Percentiles rank a stretch among this genome's conserved stretches.
phyloP scores from a whole-genome alignment of 2,888 invertebrate genomes.

The Galerucella nymphaeae region DNA sequence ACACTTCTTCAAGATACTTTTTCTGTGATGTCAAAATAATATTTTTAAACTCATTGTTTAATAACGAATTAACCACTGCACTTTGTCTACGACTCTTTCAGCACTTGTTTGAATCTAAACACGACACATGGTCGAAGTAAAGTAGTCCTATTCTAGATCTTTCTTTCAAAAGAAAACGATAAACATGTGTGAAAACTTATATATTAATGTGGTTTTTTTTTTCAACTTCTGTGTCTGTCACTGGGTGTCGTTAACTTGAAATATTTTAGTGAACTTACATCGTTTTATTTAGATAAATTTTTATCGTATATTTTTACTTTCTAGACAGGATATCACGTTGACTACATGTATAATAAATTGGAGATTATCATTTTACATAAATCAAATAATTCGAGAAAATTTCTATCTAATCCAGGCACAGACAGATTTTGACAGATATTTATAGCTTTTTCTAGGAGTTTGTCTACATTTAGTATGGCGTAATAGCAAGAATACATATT shows the following conservation, averaged over 20 bases:
- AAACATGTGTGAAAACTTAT: slow-evolving; percentile 33
- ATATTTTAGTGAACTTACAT: neutral
- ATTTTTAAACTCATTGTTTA: neutral
- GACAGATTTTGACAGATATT: no score
- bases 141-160: slow-evolving; percentile 24
- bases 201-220: slow-evolving; percentile 15
- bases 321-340: no score
- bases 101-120: slow-evolving; percentile 2
- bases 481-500: no score
- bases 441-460: no score
- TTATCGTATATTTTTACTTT: neutral
- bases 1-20: no score
- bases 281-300: slow-evolving; percentile 1
- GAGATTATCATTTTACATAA: no score
- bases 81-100: neutral
- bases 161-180: slow-evolving; percentile 24
- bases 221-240: slow-evolving; percentile 7
- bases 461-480: no score
- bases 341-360: no score
- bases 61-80: neutral
- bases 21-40: neutral
- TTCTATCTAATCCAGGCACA: no score
- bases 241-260: slow-evolving; percentile 5
- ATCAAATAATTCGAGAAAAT: no score
- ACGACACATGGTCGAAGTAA: slow-evolving; percentile 19